phyloP scores from a whole-genome alignment of 2,113 vertebrate genomes.

The Damaliscus lunatus region DNA sequence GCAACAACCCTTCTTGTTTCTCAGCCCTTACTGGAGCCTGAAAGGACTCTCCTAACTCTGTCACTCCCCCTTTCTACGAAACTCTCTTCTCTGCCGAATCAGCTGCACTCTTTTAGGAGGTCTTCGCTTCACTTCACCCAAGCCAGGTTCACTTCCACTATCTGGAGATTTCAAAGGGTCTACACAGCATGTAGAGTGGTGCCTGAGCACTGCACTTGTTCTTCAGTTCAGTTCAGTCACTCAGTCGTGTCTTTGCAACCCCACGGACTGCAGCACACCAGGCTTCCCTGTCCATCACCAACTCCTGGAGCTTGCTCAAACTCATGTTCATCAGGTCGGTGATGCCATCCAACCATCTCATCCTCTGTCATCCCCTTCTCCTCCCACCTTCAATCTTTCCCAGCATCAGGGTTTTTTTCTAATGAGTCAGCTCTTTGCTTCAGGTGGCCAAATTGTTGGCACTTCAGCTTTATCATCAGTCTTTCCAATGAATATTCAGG shows the following conservation, averaged over 20 bases:
- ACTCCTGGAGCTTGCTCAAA: neutral
- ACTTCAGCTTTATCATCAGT: neutral
- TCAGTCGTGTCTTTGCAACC: fast-evolving
- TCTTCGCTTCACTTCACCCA: neutral
- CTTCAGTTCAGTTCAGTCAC: neutral
- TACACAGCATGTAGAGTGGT: fast-evolving
- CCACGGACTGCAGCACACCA: neutral
- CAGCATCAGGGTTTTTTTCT: neutral
- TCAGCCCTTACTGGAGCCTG: neutral
- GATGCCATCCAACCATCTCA: neutral
- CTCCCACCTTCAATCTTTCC: neutral
- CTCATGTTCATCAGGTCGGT: neutral
- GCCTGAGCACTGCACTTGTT: too few species aligned
- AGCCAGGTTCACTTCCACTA: neutral
- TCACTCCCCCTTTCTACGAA: neutral
- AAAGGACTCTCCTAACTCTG: neutral
- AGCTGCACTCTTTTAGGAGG: neutral
- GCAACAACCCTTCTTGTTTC: neutral
- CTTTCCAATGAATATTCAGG: neutral
- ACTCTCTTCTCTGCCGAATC: too few species aligned
- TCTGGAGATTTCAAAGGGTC: neutral
- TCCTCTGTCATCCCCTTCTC: neutral
- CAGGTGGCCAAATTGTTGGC: neutral
- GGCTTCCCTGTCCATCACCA: neutral
- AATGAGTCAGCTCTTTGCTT: neutral